Evolutionary conservation across 2,888 invertebrate species (phyloP).

Genomic region (Protodeltote pygarga): DNA sequence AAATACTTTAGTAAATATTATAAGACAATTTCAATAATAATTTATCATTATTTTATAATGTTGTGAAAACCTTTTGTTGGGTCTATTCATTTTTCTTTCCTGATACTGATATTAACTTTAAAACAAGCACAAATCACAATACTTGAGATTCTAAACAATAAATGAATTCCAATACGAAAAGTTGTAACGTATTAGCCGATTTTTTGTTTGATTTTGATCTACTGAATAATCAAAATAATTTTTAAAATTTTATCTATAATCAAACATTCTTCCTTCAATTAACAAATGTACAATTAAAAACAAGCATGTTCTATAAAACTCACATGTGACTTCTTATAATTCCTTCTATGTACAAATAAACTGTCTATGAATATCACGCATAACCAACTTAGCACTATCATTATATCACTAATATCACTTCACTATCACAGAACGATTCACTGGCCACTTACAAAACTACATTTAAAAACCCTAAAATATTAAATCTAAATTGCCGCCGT

Average conservation of each 20-base stretch:
- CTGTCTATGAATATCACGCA: slow-evolving; percentile 50
- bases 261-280: background rate
- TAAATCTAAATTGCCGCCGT: background rate
- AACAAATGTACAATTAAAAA: no score
- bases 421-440: slow-evolving; percentile 69
- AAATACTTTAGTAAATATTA: no score
- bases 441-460: slow-evolving; percentile 19
- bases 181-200: no score
- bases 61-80: no score
- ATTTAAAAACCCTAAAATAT: background rate
- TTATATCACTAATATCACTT: slow-evolving; percentile 69
- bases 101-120: no score
- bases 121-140: no score
- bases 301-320: slow-evolving; percentile 38
- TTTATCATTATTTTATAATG: no score
- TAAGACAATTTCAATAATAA: no score
- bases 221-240: background rate
- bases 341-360: slow-evolving; percentile 49
- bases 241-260: background rate
- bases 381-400: slow-evolving; percentile 79
- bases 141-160: no score
- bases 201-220: no score
- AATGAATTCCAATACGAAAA: no score
- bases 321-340: slow-evolving; percentile 57
- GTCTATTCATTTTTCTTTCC: no score